A percentile compares a stretch with the other conserved stretches of the same genome.
These are phyloP conservation scores for Alexandromys oeconomus DNA, from an alignment of 2,797 vertebrate genomes.

Conservation along the genomic window DNA sequence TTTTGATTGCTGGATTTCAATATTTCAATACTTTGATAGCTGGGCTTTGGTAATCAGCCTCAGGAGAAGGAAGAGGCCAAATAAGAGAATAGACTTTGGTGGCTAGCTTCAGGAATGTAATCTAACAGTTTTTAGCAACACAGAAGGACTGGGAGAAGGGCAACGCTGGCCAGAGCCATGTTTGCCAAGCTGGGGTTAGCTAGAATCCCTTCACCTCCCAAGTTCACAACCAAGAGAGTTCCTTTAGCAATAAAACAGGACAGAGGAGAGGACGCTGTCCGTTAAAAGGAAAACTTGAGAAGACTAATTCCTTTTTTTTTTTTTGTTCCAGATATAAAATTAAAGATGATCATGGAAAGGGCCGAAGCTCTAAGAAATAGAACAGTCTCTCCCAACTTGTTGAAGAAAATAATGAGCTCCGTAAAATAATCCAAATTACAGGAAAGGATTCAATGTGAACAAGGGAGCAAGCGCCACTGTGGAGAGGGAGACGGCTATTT, in stretches of 20 bases:
- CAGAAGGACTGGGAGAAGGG: neutral
- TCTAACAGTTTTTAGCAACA: neutral
- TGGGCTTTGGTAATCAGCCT: neutral
- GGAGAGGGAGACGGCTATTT: neutral
- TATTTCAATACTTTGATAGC: neutral
- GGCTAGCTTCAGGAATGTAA: neutral
- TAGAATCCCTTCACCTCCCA: neutral
- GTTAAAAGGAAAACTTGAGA: conserved; percentile 23
- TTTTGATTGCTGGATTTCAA: neutral
- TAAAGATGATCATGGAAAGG: neutral
- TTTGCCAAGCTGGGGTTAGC: neutral
- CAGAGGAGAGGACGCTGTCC: neutral
- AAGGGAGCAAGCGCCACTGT: conserved; percentile 26
- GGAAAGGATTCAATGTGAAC: conserved; percentile 54
- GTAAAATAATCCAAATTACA: conserved; percentile 67
- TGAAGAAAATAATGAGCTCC: conserved; percentile 65
- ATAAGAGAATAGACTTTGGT: neutral
- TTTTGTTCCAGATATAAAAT: neutral
- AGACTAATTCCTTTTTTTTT: neutral
- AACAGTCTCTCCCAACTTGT: conserved; percentile 37
- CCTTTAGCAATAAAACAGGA: neutral
- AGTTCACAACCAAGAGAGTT: neutral
- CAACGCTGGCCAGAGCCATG: neutral
- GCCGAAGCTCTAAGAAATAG: conserved; percentile 6
- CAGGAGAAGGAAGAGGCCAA: neutral